Base-by-base conservation (phyloP, 2,113 vertebrate genomes). In the Uria lomvia region DNA sequence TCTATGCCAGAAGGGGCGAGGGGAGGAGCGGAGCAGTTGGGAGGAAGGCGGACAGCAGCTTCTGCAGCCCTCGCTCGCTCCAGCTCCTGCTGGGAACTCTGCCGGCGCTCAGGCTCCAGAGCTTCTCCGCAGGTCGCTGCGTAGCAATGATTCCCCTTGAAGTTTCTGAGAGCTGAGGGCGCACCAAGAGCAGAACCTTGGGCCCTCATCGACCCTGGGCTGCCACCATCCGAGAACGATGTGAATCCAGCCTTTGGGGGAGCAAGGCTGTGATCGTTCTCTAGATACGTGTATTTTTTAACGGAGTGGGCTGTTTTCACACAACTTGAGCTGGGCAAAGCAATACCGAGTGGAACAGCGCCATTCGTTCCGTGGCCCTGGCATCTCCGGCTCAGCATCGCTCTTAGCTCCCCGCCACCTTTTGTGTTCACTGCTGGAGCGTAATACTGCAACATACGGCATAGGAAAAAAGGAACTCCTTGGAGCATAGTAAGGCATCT, bases 351-450 rank as follows among this genome's bases (percentile, higher is more conserved):
- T 56, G 24, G 50, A 23, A 45, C 56, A 62, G 62, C 21, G 1
- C 68, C 1, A 1, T 42, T 45, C 8, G 0, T n/a, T 32, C n/a
- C 14, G 50, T 6, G 8, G 63, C 68, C 36, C 65, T 75, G 84
- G 43, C 45, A 17, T 27, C 73, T n/a, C 63, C 67, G 0, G 1
- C 68, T 43, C 16, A 7, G 0, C 0, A 9, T 5, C 12, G 60
- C 77, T 53, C 73, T 60, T 21, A 11, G 68, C 83, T 90, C 52
- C 5, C 0, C 15, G 20, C 21, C 45, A 2, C 76, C 58, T 78
- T 32, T 11, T 11, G 4, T 30, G 34, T 36, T 56, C 14, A 1
- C 62, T 45, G 47, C 68, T n/a, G 52, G 32, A 62, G 42, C 3
- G 16, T 47, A 23, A 8, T 29, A 15, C 79, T 60, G 75, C 86